Conservation (phyloP, 2,113 vertebrate genomes). For the Tyrannus savana region DNA sequence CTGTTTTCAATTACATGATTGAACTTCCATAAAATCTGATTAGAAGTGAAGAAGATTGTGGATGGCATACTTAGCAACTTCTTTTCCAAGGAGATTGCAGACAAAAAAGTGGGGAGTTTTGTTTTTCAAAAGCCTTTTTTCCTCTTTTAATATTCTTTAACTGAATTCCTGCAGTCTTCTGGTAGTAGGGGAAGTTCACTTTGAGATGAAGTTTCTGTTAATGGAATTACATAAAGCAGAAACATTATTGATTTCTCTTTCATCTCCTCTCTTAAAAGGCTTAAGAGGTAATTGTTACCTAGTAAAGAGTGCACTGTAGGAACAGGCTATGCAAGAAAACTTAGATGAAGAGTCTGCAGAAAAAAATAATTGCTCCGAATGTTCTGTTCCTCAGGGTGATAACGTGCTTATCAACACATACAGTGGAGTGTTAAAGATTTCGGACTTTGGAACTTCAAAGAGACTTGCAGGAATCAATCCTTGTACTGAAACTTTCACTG, state of each 20-base stretch:
- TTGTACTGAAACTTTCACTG: constrained; percentile 98
- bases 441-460: constrained; percentile 98
- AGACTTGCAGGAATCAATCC: constrained; percentile 97
- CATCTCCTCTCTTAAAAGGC: neutral
- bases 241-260: neutral
- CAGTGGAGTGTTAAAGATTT: constrained; percentile 98
- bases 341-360: neutral
- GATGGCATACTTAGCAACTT: neutral
- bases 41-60: neutral
- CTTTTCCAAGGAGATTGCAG: neutral
- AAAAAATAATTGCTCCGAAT: constrained; percentile 20
- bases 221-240: neutral
- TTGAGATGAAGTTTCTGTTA: neutral
- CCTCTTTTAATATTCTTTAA: neutral
- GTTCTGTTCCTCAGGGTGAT: constrained; percentile 85
- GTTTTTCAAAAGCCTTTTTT: neutral
- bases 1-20: neutral
- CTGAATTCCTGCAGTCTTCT: neutral
- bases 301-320: neutral
- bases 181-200: neutral
- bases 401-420: constrained; percentile 99
- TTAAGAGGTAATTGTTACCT: neutral
- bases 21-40: neutral
- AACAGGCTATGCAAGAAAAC: neutral
- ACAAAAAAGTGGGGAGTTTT: neutral